Evolutionary conservation across 2,113 vertebrate species (phyloP), one percentile per base, ranked within the genome.

Genomic region (Hyaena hyaena): DNA sequence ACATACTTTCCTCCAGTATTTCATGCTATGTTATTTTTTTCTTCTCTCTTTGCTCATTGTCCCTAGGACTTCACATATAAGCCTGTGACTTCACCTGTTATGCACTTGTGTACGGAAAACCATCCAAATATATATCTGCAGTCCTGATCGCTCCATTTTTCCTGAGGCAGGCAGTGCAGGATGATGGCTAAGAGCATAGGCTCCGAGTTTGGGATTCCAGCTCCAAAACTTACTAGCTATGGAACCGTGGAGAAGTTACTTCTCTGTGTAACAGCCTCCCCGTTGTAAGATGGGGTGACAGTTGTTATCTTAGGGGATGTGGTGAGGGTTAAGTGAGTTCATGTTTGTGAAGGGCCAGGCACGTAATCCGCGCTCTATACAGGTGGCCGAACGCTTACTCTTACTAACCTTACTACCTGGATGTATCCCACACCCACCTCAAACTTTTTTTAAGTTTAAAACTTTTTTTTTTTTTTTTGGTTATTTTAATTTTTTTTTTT

Each of bases 291-390:
- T 48, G 10, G 33, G 8, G 63, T 14, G 61, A 63, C 15, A n/a
- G 77, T 68, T 88, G 43, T 48, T 43, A 0, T 88, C 71, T 88
- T 69, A 23, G 0, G 45, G 63, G 48, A 84, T 31, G 17, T 55
- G 43, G 16, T 35, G 12, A 73, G 16, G 15, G 48, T 73, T 33
- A 43, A 81, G 8, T 5, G 11, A 76, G 16, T 61, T 81, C 31
- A 5, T 85, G n/a, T 68, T 55, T 66, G 23, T 66, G 31, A 68
- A 53, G 39, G 16, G 33, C 33, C 16, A n/a, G 26, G 19, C 76
- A 12, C 0, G 0, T 16, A 58, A 2, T 2, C 0, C 12, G 73
- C 4, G 5, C n/a, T 16, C 43, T 7, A 0, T 31, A 1, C 35
- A 55, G 53, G 2, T 45, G 39, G 79, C 45, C 10, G 21, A 73